phyloP scores from a whole-genome alignment of 2,113 vertebrate species.

The Porphyrio hochstetteri region DNA sequence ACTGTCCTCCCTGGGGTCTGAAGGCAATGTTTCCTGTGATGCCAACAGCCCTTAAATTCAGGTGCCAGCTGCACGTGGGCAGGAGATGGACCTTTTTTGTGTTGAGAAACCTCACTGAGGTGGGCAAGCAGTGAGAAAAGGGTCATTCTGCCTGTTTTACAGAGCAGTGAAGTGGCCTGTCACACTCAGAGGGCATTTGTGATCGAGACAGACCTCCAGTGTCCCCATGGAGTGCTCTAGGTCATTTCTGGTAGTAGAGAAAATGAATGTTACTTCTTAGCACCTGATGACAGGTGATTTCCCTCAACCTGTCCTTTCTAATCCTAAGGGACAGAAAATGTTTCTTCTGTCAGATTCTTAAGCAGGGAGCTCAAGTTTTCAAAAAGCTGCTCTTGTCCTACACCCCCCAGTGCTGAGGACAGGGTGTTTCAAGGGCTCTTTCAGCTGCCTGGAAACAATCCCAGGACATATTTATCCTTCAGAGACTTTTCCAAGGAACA shows the following conservation, averaged over 20 bases:
- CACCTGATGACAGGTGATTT: background rate
- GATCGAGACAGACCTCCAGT: background rate
- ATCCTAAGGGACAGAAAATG: background rate
- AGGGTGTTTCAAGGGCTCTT: background rate
- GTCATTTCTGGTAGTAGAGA: background rate
- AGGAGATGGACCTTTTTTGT: background rate
- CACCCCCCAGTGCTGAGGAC: background rate
- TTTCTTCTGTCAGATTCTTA: background rate
- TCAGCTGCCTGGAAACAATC: background rate
- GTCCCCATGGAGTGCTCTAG: background rate
- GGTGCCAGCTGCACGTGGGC: background rate
- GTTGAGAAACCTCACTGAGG: background rate
- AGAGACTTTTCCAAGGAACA: background rate
- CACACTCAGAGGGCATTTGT: no score
- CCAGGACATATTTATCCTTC: background rate
- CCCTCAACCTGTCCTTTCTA: background rate
- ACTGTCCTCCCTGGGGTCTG: rapidly evolving
- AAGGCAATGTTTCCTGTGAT: background rate
- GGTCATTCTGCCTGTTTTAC: background rate
- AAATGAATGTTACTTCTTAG: background rate
- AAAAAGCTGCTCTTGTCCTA: background rate
- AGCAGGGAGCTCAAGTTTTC: background rate
- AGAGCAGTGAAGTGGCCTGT: background rate
- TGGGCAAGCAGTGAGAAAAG: background rate
- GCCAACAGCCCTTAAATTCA: background rate